Conservation (phyloP, 92 coral and sea anemone genomes). For the Siderastrea radians region DNA sequence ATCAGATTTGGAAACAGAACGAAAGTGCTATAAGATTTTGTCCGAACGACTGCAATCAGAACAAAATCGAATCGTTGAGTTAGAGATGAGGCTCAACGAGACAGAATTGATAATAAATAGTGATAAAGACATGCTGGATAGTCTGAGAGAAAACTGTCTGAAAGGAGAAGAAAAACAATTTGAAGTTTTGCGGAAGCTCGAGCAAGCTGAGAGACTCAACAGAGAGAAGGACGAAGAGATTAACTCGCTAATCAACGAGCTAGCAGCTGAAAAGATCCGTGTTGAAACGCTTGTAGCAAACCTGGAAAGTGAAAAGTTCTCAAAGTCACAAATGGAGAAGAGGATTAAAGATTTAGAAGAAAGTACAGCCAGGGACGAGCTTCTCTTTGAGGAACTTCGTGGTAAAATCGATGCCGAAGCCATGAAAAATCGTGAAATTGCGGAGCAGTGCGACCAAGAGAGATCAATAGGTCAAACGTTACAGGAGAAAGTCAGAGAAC, state of each 20-base stretch:
- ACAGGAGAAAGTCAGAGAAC: slow-evolving; percentile 68
- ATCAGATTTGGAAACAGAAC: slow-evolving; percentile 84
- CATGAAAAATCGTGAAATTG: slow-evolving; percentile 65
- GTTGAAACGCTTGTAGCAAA: slow-evolving; percentile 52
- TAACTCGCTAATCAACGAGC: slow-evolving; percentile 48
- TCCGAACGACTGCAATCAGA: slow-evolving; percentile 82
- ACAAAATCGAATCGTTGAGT: slow-evolving; percentile 66
- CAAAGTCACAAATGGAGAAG: slow-evolving; percentile 60
- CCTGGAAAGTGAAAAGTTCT: slow-evolving; percentile 57
- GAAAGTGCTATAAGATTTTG: slow-evolving; percentile 79
- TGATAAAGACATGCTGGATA: slow-evolving; percentile 71
- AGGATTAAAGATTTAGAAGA: slow-evolving; percentile 74
- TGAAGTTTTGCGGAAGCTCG: slow-evolving; percentile 55
- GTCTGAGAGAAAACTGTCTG: slow-evolving; percentile 61
- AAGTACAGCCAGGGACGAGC: slow-evolving; percentile 57
- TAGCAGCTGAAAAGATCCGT: slow-evolving; percentile 61
- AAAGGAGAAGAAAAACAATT: slow-evolving; percentile 68
- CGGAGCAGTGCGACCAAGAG: slow-evolving; percentile 73
- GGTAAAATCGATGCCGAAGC: slow-evolving; percentile 62
- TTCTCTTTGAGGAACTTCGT: slow-evolving; percentile 71
- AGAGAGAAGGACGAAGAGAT: slow-evolving; percentile 71
- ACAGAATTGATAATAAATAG: slow-evolving; percentile 70
- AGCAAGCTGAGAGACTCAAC: slow-evolving; percentile 59
- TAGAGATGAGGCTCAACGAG: slow-evolving; percentile 67
- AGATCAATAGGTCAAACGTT: slow-evolving; percentile 44